Evolutionary conservation across 2,797 vertebrate genomes (phyloP).

Genomic region (Sparidentex hasta): DNA sequence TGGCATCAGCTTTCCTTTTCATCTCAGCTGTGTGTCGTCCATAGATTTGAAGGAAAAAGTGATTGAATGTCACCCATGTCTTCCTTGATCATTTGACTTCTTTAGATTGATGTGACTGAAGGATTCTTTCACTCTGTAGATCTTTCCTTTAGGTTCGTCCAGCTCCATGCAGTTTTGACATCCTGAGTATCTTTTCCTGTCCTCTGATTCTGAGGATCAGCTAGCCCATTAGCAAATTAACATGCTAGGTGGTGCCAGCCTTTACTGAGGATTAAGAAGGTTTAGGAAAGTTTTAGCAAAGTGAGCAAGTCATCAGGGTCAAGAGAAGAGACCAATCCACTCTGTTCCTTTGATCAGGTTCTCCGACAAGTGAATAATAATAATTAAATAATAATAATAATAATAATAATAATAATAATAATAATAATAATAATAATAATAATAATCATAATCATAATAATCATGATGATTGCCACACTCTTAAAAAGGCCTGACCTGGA

Average conservation of each 20-base stretch:
- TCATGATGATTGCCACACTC: conserved; percentile 26
- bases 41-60: conserved; percentile 14
- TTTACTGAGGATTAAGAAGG: conserved; percentile 33
- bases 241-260: conserved; percentile 3
- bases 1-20: background rate
- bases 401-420: too few relatives aligned
- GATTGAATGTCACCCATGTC: background rate
- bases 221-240: conserved; percentile 28
- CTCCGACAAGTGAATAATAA: conserved; percentile 15
- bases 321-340: conserved; percentile 11
- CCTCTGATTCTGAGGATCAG: conserved; percentile 6
- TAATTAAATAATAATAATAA: background rate
- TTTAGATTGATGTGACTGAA: conserved; percentile 15
- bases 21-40: background rate
- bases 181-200: conserved; percentile 40
- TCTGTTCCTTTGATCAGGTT: conserved; percentile 18
- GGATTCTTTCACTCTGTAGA: background rate
- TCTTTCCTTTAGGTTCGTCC: conserved; percentile 19
- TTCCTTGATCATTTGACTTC: conserved; percentile 16
- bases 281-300: conserved; percentile 21
- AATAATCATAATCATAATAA: too few relatives aligned
- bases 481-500: conserved; percentile 36
- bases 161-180: conserved; percentile 1
- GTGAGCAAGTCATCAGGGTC: conserved; percentile 8
- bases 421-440: too few relatives aligned